Evolutionary conservation across 2,888 invertebrate genomes (phyloP).

Genomic region (Lottia scabra): DNA sequence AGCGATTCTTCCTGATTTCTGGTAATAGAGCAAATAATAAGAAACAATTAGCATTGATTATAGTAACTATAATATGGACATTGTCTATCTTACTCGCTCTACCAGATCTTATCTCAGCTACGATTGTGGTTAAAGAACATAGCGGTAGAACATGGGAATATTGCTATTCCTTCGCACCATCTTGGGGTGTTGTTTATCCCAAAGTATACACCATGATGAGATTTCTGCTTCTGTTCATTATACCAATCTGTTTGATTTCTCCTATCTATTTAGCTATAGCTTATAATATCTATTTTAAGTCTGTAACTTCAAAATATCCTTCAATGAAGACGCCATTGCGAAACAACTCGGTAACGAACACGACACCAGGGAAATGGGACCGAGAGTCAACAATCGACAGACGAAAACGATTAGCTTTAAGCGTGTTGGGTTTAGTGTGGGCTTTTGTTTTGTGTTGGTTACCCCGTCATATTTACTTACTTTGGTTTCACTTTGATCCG

Average conservation of each 20-base stretch:
- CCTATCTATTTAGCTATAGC: constrained; percentile 30
- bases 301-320: constrained; percentile 10
- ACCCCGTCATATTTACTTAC: constrained; percentile 49
- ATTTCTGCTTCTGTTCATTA: constrained; percentile 32
- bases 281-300: constrained; percentile 25
- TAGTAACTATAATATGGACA: constrained; percentile 35
- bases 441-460: constrained; percentile 56
- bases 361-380: constrained; percentile 5
- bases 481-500: constrained; percentile 54
- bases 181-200: constrained; percentile 23
- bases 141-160: not conserved
- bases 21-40: constrained; percentile 19
- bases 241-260: constrained; percentile 36
- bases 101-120: constrained; percentile 36
- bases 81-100: constrained; percentile 30
- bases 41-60: constrained; percentile 16
- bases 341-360: not conserved
- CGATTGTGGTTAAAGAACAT: not conserved
- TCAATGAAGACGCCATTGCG: constrained; percentile 21
- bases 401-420: constrained; percentile 29
- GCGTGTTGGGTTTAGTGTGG: constrained; percentile 48
- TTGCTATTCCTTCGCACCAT: constrained; percentile 17
- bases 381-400: constrained; percentile 9
- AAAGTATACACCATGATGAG: constrained; percentile 28
- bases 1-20: constrained; percentile 34